These are phyloP conservation scores for Acinonyx jubatus DNA, from an alignment of 2,113 vertebrate species.

Conservation along the genomic window DNA sequence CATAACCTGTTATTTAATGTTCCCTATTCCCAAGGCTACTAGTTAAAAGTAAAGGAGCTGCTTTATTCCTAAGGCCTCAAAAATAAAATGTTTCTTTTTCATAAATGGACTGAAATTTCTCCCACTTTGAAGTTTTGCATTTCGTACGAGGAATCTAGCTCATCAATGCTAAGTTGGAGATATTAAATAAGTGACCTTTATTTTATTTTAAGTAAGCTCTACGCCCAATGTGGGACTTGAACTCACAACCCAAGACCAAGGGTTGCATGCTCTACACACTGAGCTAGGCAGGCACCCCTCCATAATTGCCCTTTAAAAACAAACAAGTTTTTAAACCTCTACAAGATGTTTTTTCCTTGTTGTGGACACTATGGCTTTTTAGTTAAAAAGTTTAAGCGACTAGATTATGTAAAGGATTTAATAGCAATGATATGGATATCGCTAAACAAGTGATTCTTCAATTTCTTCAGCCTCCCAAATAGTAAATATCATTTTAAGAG, in stretches of 20 bases:
- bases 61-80: background rate
- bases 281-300: background rate
- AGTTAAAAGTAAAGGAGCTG: conserved; percentile 1
- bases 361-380: background rate
- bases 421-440: background rate
- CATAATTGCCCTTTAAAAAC: background rate
- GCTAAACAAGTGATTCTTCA: background rate
- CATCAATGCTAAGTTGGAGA: background rate
- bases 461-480: background rate
- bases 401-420: background rate
- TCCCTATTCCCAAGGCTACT: background rate
- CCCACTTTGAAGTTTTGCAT: background rate
- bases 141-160: background rate
- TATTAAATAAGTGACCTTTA: background rate
- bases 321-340: background rate
- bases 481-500: background rate
- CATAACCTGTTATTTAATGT: background rate
- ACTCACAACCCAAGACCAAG: background rate
- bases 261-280: background rate
- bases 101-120: conserved; percentile 15
- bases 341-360: background rate
- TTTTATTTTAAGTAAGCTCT: background rate
- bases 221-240: background rate
- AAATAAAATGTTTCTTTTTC: conserved; percentile 28
- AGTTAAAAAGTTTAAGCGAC: background rate